Conservation (phyloP, 1,140 invertebrate species). For the Platorchestia sp. region DNA sequence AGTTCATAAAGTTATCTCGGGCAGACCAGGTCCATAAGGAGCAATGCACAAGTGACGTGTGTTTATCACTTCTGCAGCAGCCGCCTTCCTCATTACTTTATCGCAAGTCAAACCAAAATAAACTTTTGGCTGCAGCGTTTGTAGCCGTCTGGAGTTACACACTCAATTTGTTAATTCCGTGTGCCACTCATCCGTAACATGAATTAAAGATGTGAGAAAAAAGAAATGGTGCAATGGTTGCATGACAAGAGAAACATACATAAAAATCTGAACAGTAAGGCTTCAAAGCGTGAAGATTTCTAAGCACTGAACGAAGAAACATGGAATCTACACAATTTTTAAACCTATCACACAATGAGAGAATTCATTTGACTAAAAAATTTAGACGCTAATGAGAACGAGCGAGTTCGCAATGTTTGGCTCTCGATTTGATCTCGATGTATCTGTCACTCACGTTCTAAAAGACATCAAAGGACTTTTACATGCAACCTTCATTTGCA, state of each 20-base stretch:
- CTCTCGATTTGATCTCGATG: too few relatives aligned
- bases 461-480: too few relatives aligned
- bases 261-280: not conserved
- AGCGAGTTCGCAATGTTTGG: too few relatives aligned
- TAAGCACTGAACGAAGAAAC: too few relatives aligned
- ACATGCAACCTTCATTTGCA: too few relatives aligned
- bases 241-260: not conserved
- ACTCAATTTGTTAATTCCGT: not conserved
- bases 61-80: slow-evolving; percentile 32
- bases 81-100: slow-evolving; percentile 1
- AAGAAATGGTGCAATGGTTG: not conserved
- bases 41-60: slow-evolving; percentile 39
- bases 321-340: too few relatives aligned
- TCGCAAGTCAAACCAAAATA: slow-evolving; percentile 38
- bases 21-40: slow-evolving; percentile 19
- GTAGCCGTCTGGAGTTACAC: not conserved
- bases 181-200: not conserved
- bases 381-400: too few relatives aligned
- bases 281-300: not conserved
- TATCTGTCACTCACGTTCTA: too few relatives aligned
- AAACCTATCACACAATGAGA: too few relatives aligned
- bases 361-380: too few relatives aligned
- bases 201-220: not conserved
- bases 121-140: not conserved
- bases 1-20: slow-evolving; percentile 38